Evolutionary conservation across 2,113 vertebrate genomes (phyloP).

Genomic region (Coryphaenoides rupestris): DNA sequence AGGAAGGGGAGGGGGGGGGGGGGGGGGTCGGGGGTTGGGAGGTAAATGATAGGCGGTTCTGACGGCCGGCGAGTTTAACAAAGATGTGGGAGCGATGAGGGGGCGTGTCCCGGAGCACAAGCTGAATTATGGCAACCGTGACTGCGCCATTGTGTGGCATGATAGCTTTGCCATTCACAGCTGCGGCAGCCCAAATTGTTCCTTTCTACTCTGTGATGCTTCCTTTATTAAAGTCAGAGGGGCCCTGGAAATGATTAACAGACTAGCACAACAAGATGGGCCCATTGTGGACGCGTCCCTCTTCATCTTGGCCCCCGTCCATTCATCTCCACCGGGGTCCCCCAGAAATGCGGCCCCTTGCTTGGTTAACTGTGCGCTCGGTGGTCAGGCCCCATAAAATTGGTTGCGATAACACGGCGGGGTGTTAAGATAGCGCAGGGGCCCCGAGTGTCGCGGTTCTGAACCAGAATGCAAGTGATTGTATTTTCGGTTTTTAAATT

Average conservation of each 20-base stretch:
- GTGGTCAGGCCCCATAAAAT: conserved; percentile 51
- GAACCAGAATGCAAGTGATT: neutral
- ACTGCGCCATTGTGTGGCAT: conserved; percentile 78
- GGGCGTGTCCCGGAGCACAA: conserved; percentile 86
- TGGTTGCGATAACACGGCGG: conserved; percentile 52
- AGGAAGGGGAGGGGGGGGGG: conserved; percentile 41
- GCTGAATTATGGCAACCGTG: conserved; percentile 79
- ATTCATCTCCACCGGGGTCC: conserved; percentile 51
- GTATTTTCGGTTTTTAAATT: neutral
- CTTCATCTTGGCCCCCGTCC: conserved; percentile 64
- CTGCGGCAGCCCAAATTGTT: conserved; percentile 80
- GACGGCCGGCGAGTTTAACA: conserved; percentile 83
- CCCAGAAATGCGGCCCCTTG: conserved; percentile 50
- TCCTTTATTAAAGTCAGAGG: conserved; percentile 78
- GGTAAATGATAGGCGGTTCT: conserved; percentile 62
- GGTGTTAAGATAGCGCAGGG: conserved; percentile 16
- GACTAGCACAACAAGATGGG: conserved; percentile 61
- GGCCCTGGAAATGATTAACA: conserved; percentile 74
- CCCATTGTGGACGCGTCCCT: conserved; percentile 61
- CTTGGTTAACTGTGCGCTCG: conserved; percentile 63
- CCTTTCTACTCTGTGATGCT: conserved; percentile 80
- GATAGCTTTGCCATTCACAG: conserved; percentile 78
- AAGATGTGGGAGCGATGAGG: conserved; percentile 81
- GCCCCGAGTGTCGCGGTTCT: neutral
- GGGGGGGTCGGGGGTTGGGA: no score